Base-by-base conservation (phyloP, 2,888 invertebrate genomes). In the Atrina japonica region DNA sequence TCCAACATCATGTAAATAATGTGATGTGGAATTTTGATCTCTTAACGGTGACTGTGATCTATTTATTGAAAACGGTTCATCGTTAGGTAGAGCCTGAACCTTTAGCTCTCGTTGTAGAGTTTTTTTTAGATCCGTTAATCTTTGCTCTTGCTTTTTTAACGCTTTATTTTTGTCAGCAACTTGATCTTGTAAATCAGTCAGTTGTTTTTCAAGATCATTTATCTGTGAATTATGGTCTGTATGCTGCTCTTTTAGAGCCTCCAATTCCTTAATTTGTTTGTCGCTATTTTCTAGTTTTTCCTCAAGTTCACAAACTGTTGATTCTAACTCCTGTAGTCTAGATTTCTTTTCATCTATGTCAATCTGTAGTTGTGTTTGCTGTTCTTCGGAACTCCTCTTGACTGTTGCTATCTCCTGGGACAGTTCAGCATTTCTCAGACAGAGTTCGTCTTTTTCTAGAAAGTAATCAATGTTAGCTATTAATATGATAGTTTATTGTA, bases 41-140 rank as follows among this genome's bases (percentile, higher is more conserved):
- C 66, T 61, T 25, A 64, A 35, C 14, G 58, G 61, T 5, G 66
- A 64, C 18, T 49, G 21, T 14, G 70, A 58, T 11, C 65, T 52
- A 27, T 60, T 49, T 25, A 71, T 71, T 41, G 72, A 81, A 18
- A 80, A 59, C 16, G 78, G 76, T 18, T 85, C 84, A 58, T 94
- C 93, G 86, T 86, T 86, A 16, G 87, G 88, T 59, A 88, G 68
- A 7, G 87, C 74, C 69, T 90, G 90, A 35, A 90, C 86, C 75
- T 89, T 94, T 65, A 97, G 91, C 91, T 97, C 97, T 76, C 95
- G 93, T 88, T 97, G 97, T 61, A 97, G 92, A 0, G 96, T 96
- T 90, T 97, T 97, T 90, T 97, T 96, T 93, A 97, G 94, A 88
- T 97, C 97, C 23, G 94, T 93, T 89, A 97, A 91, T 81, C 96